Base-by-base conservation (phyloP, 2,113 vertebrate genomes). In the Scophthalmus maximus region DNA sequence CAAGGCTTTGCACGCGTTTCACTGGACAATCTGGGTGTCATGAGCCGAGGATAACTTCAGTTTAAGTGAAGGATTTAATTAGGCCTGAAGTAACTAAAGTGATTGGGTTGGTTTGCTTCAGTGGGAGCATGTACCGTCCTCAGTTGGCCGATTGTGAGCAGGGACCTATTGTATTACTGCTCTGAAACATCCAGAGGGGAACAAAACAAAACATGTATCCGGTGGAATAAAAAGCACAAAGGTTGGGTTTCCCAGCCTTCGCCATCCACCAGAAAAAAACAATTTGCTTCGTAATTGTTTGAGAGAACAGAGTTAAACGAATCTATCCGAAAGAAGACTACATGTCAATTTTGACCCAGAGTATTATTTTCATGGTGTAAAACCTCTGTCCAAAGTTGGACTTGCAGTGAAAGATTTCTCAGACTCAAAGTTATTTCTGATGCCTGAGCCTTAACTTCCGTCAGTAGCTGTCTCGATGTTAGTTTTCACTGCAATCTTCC, bases 11-110 rank as follows among this genome's bases (percentile, higher is more conserved):
- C 60, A 32, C 1, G 18, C 5, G 17, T 10, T 56, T n/a, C 30
- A 29, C 26, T 20, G 1, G 6, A 57, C 27, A 55, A 15, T 29
- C 17, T 22, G 14, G 17, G 27, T 66, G 78, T 62, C 68, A 70
- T 49, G 62, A 68, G 64, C 47, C 6, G n/a, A 65, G 69, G 67
- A 78, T 73, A 34, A 76, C 27, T 61, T 73, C 44, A 70, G 59
- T 77, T 67, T 68, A 68, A 76, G 69, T 36, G 52, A 62, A 27
- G 70, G 77, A 66, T 74, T 83, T 78, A 71, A 68, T 70, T 47
- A 59, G 42, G 53, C 25, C 80, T 44, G 3, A 40, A 8, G 42
- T 46, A n/a, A 46, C 32, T 68, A 14, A 71, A 81, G 77, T 86
- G 78, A 78, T 76, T 72, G 44, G 76, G 55, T 68, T 78, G 40